A percentile compares a stretch with the other conserved stretches of the same genome.
Conservation (phyloP, 2,113 vertebrate genomes). For the Mellivora capensis region DNA sequence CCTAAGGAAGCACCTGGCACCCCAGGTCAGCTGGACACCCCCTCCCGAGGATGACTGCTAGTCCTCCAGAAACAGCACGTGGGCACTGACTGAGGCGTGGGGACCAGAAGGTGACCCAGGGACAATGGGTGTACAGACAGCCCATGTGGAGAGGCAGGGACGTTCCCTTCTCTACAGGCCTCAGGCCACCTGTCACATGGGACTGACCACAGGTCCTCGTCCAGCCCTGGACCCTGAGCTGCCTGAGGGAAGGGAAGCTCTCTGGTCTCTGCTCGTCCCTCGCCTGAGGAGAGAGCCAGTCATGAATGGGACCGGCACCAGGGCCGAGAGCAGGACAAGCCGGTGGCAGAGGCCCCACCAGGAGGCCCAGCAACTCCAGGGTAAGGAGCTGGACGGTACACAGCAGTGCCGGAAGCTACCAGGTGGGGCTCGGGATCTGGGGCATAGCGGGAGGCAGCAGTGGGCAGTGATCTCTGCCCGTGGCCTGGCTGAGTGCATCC, state of each 20-base stretch:
- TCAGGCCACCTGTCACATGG: no score
- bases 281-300: neutral
- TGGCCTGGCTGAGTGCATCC: neutral
- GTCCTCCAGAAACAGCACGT: rapidly evolving
- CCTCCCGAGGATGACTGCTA: neutral
- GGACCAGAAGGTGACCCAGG: neutral
- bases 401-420: neutral
- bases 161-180: no score
- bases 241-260: no score
- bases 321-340: neutral
- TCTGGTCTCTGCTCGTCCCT: no score
- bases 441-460: rapidly evolving
- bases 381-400: neutral
- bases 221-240: no score
- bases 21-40: neutral
- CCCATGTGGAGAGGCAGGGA: no score
- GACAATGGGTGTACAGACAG: no score
- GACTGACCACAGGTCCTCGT: no score
- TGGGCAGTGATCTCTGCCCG: rapidly evolving
- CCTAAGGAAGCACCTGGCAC: neutral
- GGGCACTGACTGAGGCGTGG: neutral
- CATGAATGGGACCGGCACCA: rapidly evolving
- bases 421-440: neutral
- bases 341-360: neutral
- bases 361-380: neutral